Conservation (phyloP, 2,888 invertebrate genomes). For the Xestoiulus laeticollis region DNA sequence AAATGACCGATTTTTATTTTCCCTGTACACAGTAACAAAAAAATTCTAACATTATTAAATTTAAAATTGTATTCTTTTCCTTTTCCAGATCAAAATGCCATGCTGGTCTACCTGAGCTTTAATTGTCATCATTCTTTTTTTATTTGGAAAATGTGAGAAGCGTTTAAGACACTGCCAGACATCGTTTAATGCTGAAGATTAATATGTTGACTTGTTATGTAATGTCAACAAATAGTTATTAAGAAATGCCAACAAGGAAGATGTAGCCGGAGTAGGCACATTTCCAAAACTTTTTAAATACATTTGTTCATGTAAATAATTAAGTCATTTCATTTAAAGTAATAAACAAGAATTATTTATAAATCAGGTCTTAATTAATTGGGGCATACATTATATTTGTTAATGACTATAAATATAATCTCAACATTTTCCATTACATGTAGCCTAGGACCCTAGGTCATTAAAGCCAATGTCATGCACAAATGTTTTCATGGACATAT, state of each 20-base stretch:
- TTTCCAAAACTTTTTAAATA: not conserved
- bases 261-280: not conserved
- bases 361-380: too few species aligned
- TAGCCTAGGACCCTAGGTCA: too few species aligned
- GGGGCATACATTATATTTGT: too few species aligned
- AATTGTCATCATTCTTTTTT: not conserved
- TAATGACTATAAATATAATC: too few species aligned
- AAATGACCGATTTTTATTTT: not conserved
- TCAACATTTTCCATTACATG: too few species aligned
- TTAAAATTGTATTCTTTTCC: not conserved
- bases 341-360: not conserved
- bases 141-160: not conserved
- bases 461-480: too few species aligned
- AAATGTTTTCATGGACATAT: too few species aligned
- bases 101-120: not conserved
- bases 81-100: not conserved
- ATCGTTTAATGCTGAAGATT: not conserved
- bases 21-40: too few species aligned
- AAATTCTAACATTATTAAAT: not conserved
- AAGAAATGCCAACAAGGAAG: not conserved
- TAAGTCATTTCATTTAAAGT: not conserved
- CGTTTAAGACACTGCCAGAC: not conserved
- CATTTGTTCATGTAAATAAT: not conserved
- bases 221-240: too few species aligned
- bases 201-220: not conserved